Conservation (phyloP, 2,888 invertebrate species). For the Mermis nigrescens region DNA sequence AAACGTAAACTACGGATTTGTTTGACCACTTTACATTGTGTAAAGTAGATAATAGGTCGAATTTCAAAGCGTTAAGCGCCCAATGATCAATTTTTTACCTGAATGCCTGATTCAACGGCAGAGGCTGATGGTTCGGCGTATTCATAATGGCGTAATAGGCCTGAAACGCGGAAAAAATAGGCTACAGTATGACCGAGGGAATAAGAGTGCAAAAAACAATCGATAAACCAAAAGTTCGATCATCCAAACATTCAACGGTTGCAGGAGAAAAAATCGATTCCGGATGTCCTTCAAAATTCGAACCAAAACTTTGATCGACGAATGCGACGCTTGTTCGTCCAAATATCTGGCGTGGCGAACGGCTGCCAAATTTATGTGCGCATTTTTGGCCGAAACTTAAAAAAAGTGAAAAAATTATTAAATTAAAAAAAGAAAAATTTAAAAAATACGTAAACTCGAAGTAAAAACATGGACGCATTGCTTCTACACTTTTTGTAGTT, state of each 20-base stretch:
- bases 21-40: too few relatives aligned
- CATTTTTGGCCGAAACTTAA: slow-evolving; percentile 46
- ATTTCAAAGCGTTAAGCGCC: too few relatives aligned
- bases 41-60: too few relatives aligned
- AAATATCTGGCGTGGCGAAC: slow-evolving; percentile 93
- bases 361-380: slow-evolving; percentile 73
- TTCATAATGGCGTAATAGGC: slow-evolving; percentile 91
- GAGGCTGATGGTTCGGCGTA: slow-evolving; percentile 72
- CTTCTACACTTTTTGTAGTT: too few relatives aligned
- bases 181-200: too few relatives aligned
- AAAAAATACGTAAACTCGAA: neutral
- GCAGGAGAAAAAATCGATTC: slow-evolving; percentile 66
- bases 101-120: slow-evolving; percentile 78
- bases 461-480: neutral
- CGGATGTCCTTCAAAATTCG: slow-evolving; percentile 77
- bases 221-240: slow-evolving; percentile 65
- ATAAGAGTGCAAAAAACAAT: too few relatives aligned
- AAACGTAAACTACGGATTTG: too few relatives aligned
- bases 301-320: slow-evolving; percentile 81
- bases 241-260: slow-evolving; percentile 86
- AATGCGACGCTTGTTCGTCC: slow-evolving; percentile 89
- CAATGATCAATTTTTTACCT: too few relatives aligned
- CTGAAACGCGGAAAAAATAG: slow-evolving; percentile 27
- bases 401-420: slow-evolving; percentile 11
- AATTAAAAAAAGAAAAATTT: slow-evolving; percentile 11